phyloP scores from a whole-genome alignment of 2,888 invertebrate species.

The Corythucha ciliata region DNA sequence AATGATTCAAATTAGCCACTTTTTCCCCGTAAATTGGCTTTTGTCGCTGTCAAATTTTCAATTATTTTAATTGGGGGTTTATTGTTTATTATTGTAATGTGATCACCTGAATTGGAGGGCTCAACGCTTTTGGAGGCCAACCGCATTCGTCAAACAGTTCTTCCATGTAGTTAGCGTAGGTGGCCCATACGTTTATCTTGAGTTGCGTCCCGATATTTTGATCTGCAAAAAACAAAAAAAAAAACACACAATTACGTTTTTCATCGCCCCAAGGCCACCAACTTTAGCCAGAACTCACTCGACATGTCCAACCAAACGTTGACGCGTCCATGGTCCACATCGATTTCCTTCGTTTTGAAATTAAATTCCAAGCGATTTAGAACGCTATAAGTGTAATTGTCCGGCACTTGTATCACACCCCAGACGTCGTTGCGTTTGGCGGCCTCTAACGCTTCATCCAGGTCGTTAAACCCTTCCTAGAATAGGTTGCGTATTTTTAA shows the following conservation, averaged over 20 bases:
- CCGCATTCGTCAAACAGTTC: constrained; percentile 56
- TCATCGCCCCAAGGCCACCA: not conserved
- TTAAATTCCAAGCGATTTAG: constrained; percentile 53
- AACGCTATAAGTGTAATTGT: constrained; percentile 66
- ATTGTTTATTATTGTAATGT: constrained; percentile 2
- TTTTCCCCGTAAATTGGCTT: constrained; percentile 59
- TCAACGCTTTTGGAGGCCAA: constrained; percentile 47
- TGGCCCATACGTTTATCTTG: constrained; percentile 56
- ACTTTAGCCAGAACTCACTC: constrained; percentile 49
- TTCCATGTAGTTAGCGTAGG: constrained; percentile 57
- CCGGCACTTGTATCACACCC: constrained; percentile 62
- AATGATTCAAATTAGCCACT: constrained; percentile 62
- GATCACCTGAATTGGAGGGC: constrained; percentile 49
- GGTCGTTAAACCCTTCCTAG: constrained; percentile 48
- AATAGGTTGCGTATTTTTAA: not conserved
- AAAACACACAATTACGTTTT: not conserved
- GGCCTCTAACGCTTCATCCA: constrained; percentile 55
- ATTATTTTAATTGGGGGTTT: no score
- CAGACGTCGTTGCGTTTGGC: constrained; percentile 64
- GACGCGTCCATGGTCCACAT: constrained; percentile 56
- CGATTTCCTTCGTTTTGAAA: constrained; percentile 50
- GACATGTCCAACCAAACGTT: constrained; percentile 72
- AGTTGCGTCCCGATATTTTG: constrained; percentile 70
- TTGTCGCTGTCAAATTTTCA: constrained; percentile 49
- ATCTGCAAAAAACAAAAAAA: constrained; percentile 48